Evolutionary conservation across 2,113 vertebrate genomes (phyloP).

Genomic region (Paraplagusia blochii): DNA sequence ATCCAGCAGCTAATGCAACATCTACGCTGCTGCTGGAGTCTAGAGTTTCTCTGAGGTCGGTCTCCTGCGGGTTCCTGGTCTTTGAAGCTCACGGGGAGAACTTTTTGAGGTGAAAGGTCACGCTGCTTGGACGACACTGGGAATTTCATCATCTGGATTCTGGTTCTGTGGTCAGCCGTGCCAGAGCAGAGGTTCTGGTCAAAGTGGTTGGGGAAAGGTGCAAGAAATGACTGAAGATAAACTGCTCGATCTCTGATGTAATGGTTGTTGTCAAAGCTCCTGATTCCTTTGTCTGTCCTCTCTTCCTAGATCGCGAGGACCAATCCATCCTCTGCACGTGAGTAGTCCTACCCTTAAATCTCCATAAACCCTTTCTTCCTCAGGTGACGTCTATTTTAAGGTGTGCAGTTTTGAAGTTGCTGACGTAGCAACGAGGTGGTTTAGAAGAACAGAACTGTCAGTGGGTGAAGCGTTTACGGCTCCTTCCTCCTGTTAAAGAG

Average conservation of each 20-base stretch:
- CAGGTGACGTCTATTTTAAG: slow-evolving; percentile 10
- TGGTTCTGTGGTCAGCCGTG: slow-evolving; percentile 34
- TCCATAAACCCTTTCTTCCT: background rate
- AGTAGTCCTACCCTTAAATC: slow-evolving; percentile 66
- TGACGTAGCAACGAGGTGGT: slow-evolving; percentile 16
- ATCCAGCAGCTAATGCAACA: background rate
- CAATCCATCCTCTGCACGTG: slow-evolving; percentile 98
- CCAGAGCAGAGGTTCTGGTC: background rate
- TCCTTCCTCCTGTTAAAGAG: slow-evolving; percentile 10
- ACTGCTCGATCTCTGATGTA: background rate
- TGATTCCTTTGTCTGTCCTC: slow-evolving; percentile 41
- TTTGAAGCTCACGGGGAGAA: slow-evolving; percentile 13
- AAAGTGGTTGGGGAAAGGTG: no score
- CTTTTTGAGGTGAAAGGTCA: slow-evolving; percentile 27
- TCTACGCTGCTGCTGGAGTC: background rate
- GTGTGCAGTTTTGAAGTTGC: background rate
- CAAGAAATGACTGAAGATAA: no score
- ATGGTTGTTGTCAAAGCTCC: slow-evolving; percentile 4
- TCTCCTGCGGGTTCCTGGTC: slow-evolving; percentile 20
- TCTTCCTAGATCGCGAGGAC: slow-evolving; percentile 88
- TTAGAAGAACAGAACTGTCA: slow-evolving; percentile 43
- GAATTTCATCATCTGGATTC: slow-evolving; percentile 39
- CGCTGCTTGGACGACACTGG: slow-evolving; percentile 15
- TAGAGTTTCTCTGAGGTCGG: slow-evolving; percentile 11
- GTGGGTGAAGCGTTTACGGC: slow-evolving; percentile 1